A percentile compares a stretch with the other conserved stretches of the same genome.
Evolutionary conservation across 2,888 invertebrate species (phyloP).

Genomic region (Steinernema carpocapsae): DNA sequence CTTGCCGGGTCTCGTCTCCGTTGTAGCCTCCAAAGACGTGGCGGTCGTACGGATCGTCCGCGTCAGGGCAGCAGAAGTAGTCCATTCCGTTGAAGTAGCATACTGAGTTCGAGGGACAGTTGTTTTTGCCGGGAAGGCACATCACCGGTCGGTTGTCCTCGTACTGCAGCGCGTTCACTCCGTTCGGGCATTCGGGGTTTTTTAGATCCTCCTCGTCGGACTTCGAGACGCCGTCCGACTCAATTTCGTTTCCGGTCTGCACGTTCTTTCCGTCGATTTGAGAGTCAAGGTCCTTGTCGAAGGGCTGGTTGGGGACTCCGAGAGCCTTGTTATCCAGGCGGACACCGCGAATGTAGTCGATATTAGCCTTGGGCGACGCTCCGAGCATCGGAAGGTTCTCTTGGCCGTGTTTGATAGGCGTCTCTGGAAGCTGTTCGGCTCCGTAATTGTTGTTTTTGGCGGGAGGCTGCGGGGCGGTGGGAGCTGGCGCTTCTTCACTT

Average conservation of each 20-base stretch:
- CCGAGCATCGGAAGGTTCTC: constrained; percentile 57
- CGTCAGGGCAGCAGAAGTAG: constrained; percentile 68
- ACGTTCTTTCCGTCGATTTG: neutral
- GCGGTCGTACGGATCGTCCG: constrained; percentile 66
- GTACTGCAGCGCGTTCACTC: constrained; percentile 54
- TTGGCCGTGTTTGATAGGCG: constrained; percentile 41
- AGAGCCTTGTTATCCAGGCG: constrained; percentile 37
- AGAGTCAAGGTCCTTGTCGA: constrained; percentile 36
- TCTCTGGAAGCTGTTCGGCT: constrained; percentile 38
- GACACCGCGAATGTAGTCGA: constrained; percentile 59
- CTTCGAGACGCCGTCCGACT: neutral
- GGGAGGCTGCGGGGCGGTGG: constrained; percentile 17
- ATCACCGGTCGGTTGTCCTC: constrained; percentile 57
- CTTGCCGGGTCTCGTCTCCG: constrained; percentile 63
- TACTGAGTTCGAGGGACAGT: constrained; percentile 65
- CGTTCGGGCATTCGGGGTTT: constrained; percentile 64
- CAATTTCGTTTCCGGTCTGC: constrained; percentile 31
- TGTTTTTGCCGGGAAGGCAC: constrained; percentile 68
- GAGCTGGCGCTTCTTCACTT: neutral
- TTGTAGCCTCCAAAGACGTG: constrained; percentile 65
- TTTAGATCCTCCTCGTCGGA: neutral
- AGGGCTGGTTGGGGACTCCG: constrained; percentile 9
- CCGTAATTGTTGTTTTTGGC: constrained; percentile 16
- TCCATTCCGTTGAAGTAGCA: constrained; percentile 69
- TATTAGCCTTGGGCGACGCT: constrained; percentile 54